Conservation (phyloP, 2,797 vertebrate genomes). For the Phrynocephalus guinanensis region DNA sequence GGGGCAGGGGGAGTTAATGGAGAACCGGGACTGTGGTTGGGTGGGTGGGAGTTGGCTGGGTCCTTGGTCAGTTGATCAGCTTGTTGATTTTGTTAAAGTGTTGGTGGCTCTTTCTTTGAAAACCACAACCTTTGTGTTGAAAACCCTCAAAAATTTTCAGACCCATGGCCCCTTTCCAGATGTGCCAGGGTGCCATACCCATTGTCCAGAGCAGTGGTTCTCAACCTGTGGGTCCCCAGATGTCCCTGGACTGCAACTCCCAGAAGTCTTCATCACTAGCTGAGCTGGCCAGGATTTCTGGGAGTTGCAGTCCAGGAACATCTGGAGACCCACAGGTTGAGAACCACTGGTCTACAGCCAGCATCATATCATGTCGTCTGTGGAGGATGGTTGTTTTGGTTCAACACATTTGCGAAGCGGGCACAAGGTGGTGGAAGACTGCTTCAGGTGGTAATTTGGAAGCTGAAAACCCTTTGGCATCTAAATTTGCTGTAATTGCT, state of each 20-base stretch:
- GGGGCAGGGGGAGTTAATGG: neutral
- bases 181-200: neutral
- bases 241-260: no score
- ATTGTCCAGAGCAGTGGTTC: no score
- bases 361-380: neutral
- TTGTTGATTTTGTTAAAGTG: conserved; percentile 15
- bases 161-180: neutral
- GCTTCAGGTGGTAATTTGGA: neutral
- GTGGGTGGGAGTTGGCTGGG: neutral
- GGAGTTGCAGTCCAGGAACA: no score
- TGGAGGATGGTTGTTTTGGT: neutral
- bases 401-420: neutral
- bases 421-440: neutral
- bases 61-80: neutral
- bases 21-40: conserved; percentile 23
- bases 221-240: no score
- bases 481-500: neutral
- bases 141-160: neutral
- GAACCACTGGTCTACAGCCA: neutral
- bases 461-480: neutral
- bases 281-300: no score
- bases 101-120: conserved; percentile 11
- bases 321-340: no score
- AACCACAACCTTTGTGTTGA: conserved; percentile 57
- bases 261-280: no score